Percentiles rank a stretch among this genome's conserved stretches.
Conservation (phyloP, 2,113 vertebrate species). For the Todiramphus chloris region DNA sequence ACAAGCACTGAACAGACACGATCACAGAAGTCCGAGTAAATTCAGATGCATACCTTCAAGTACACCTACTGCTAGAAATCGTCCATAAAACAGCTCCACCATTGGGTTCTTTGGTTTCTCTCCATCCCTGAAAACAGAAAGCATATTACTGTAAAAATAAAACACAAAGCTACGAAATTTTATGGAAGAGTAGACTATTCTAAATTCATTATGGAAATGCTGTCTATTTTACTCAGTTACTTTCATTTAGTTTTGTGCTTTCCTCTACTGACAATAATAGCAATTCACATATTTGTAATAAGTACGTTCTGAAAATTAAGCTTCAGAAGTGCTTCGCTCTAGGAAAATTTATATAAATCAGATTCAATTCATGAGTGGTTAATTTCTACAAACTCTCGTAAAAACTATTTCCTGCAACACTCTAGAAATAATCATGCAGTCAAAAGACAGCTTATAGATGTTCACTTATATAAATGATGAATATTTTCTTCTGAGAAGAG, state of each 20-base stretch:
- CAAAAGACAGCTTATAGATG: neutral
- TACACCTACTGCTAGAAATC: constrained; percentile 94
- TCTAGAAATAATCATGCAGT: neutral
- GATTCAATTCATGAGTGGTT: neutral
- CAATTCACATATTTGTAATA: neutral
- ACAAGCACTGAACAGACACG: neutral
- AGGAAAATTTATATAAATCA: neutral
- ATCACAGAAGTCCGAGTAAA: neutral
- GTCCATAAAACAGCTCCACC: constrained; percentile 97
- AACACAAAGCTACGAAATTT: neutral
- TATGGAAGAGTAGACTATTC: neutral
- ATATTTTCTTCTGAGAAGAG: neutral
- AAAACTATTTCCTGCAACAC: neutral
- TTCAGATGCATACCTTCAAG: constrained; percentile 87
- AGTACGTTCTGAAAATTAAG: neutral
- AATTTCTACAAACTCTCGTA: neutral
- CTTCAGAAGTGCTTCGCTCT: neutral
- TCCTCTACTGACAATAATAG: neutral
- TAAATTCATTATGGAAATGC: neutral
- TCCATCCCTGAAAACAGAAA: constrained; percentile 82
- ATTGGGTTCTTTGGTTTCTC: constrained; percentile 99
- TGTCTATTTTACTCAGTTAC: neutral
- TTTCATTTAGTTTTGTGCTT: neutral
- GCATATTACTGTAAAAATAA: neutral
- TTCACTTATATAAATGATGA: neutral